Base-by-base conservation (phyloP, 2,113 vertebrate genomes). In the Pholis gunnellus region DNA sequence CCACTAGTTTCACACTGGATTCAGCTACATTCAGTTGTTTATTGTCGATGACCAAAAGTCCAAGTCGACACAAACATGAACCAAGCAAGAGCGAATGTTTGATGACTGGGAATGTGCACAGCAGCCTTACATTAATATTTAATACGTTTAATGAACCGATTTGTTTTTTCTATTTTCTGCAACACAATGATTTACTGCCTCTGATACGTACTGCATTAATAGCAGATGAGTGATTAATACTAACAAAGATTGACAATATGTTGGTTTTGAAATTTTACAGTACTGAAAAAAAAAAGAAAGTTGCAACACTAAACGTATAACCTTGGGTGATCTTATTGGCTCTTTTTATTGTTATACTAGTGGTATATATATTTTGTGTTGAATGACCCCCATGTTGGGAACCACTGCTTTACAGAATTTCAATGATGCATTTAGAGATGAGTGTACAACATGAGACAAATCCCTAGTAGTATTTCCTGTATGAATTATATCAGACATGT, bases 1-100 rank as follows among this genome's bases (percentile, higher is more conserved):
- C 48, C 1, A n/a, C 20, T 44, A 80, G 73, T 86, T 72, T 76
- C 20, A 84, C 78, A 77, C 82, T 90, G 89, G 76, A 80, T 34
- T 76, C 29, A 0, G 36, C 64, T 66, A 5, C 50, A 25, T 76
- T 72, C 34, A 77, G 48, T 22, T 69, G 48, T 65, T 72, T 57
- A 17, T 65, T 42, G 57, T 70, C 31, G 63, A 4, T 75, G 65
- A 82, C 38, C 84, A 72, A 73, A 74, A 60, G 36, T 78, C 14
- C 31, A n/a, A 52, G 60, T 46, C 13, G 3, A 82, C 75, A 70
- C 50, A 63, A 68, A 36, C 1, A 46, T 36, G 3, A 81, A 52
- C 54, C 25, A 20, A 59, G 56, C 17, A 46, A 17, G 27, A 71
- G 22, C 46, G 76, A 78, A 48, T 66, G 63, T 85, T 46, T 79